Evolutionary conservation across 1,140 invertebrate species (phyloP).

Genomic region (Sipha flava): DNA sequence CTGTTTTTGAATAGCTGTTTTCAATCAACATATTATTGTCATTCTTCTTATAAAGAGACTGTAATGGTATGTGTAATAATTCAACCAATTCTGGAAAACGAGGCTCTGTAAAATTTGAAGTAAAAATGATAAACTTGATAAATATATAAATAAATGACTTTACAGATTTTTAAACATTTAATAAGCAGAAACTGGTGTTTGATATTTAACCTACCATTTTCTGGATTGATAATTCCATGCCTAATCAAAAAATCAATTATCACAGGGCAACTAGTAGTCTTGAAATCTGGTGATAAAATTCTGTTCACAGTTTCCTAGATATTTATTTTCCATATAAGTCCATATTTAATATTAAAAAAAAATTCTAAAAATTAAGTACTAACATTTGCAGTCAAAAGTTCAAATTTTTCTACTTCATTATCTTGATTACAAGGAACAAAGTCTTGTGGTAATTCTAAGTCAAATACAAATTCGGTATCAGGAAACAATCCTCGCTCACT

Average conservation of each 20-base stretch:
- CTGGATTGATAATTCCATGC: slow-evolving; percentile 77
- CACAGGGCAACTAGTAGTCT: slow-evolving; percentile 84
- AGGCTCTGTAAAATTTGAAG: slow-evolving; percentile 61
- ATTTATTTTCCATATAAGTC: background rate
- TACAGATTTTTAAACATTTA: too few species aligned
- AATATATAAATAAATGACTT: too few species aligned
- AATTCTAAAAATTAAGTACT: slow-evolving; percentile 43
- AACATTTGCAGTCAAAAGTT: slow-evolving; percentile 69
- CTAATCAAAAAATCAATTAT: slow-evolving; percentile 84
- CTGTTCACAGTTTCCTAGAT: slow-evolving; percentile 55
- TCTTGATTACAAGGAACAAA: slow-evolving; percentile 84
- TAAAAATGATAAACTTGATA: too few species aligned
- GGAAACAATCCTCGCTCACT: slow-evolving; percentile 85
- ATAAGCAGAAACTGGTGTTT: background rate
- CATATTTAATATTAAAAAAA: slow-evolving; percentile 19
- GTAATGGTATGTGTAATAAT: slow-evolving; percentile 74
- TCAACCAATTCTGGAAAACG: slow-evolving; percentile 75
- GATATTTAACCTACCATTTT: slow-evolving; percentile 60
- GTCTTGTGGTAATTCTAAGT: slow-evolving; percentile 79
- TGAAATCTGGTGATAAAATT: slow-evolving; percentile 74
- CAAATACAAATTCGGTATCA: slow-evolving; percentile 91
- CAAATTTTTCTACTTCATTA: slow-evolving; percentile 85
- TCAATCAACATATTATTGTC: background rate
- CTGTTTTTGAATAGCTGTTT: slow-evolving; percentile 5
- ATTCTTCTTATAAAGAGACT: slow-evolving; percentile 53